phyloP scores from a whole-genome alignment of 2,113 vertebrate genomes.

The Dipodomys ordii region DNA sequence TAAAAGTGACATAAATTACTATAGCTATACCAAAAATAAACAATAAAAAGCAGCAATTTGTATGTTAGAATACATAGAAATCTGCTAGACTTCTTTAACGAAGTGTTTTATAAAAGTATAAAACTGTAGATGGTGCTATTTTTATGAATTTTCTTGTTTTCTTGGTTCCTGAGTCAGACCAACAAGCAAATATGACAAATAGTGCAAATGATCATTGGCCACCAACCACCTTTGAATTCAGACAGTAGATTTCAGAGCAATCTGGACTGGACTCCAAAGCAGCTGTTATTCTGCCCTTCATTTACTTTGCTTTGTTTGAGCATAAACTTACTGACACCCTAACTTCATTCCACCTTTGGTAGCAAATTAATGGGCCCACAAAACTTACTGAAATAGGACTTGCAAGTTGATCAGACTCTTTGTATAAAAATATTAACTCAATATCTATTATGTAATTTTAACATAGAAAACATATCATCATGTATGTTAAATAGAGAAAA shows the following conservation, averaged over 20 bases:
- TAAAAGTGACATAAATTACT: constrained; percentile 79
- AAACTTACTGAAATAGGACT: constrained; percentile 61
- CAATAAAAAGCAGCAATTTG: constrained; percentile 71
- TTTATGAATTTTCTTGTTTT: constrained; percentile 62
- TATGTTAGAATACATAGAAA: constrained; percentile 75
- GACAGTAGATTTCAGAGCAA: not conserved
- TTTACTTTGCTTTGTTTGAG: not conserved
- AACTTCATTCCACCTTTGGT: constrained; percentile 54
- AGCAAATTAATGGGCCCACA: constrained; percentile 46
- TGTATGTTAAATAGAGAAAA: not conserved
- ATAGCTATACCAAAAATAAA: constrained; percentile 75
- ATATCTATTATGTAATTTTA: not conserved
- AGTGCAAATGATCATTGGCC: not conserved
- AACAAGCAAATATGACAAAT: constrained; percentile 35
- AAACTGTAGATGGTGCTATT: constrained; percentile 73
- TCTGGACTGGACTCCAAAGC: not conserved
- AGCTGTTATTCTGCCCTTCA: not conserved
- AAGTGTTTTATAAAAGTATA: constrained; percentile 83
- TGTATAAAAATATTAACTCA: too few relatives aligned
- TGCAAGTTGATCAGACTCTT: constrained; percentile 44
- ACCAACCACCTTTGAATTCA: not conserved
- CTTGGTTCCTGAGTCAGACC: constrained; percentile 48
- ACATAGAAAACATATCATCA: constrained; percentile 69
- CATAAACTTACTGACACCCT: constrained; percentile 14
- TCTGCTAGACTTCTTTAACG: constrained; percentile 85